Conservation (phyloP, 2,113 vertebrate species). For the Anhinga anhinga region DNA sequence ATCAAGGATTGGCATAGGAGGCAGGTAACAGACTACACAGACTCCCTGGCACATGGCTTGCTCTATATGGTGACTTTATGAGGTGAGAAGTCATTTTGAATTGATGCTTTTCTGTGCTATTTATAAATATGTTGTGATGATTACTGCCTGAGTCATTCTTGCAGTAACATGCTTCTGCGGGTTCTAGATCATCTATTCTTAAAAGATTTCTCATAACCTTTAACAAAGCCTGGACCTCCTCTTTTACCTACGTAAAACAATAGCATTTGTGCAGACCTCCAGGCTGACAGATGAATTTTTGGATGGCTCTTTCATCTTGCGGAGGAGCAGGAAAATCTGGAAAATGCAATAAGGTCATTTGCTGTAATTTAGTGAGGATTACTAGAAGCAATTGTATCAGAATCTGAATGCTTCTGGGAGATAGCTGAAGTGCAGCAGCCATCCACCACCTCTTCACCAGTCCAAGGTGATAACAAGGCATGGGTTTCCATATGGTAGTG, state of each 20-base stretch:
- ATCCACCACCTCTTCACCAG: neutral
- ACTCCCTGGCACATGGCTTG: neutral
- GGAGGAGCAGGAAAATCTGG: neutral
- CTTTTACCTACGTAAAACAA: neutral
- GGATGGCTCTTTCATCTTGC: neutral
- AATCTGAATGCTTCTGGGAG: neutral
- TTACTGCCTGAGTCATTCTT: conserved; percentile 10
- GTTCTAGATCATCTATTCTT: conserved; percentile 4
- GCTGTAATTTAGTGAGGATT: neutral
- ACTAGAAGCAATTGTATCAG: neutral
- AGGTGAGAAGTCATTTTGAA: neutral
- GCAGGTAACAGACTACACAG: neutral
- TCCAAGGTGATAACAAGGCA: neutral
- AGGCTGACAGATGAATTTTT: neutral
- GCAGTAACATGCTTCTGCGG: neutral
- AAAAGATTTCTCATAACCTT: neutral
- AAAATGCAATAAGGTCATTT: neutral
- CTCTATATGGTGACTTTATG: neutral
- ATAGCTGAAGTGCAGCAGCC: neutral
- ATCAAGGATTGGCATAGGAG: neutral
- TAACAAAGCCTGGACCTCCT: neutral
- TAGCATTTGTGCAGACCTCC: neutral
- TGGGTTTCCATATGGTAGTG: neutral
- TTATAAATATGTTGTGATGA: neutral
- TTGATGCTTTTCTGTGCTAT: neutral